Base-by-base conservation (phyloP, 2,797 vertebrate species). In the Anas bahamensis region DNA sequence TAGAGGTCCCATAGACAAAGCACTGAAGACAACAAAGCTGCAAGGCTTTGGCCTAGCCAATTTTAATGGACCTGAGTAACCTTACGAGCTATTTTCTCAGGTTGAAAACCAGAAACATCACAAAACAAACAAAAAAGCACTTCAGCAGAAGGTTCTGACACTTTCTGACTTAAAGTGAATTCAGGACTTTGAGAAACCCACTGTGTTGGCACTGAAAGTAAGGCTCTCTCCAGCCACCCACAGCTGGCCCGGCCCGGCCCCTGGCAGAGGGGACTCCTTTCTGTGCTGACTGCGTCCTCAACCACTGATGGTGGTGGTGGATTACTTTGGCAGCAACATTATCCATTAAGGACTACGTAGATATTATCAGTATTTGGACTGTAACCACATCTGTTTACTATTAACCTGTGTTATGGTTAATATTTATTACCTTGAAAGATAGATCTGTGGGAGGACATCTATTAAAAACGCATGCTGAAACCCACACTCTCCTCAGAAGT, bases 371-470 rank as follows among this genome's bases (percentile, higher is more conserved):
- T 74, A 77, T 74, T 86, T 74, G 78, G 69, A 87, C 63, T 86
- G 50, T 69, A 91, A 91, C 65, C 61, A 35, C 84, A 94, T 85
- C 57, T 90, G 28, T 65, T 77, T 94, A 88, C 76, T 83, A 74
- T 63, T 85, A 91, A 74, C 57, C 78, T 72, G 50, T 11, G 39
- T 31, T 80, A 87, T 4, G 31, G 92, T 83, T 92, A 71, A 77
- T 84, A 93, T 83, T 85, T 93, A 95, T 90, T 78, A 89, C 84
- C 85, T 83, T 68, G 64, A 75, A 89, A 95, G 84, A 85, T 64
- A 18, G 78, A 13, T 33, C 82, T 72, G 84, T 75, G 73, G 83
- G 76, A 93, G 65, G 81, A 91, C 68, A 92, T 70, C 50, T 89
- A 78, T 78, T 94, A 86, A 86, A 93, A 93, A 92, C 0, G 0